These are phyloP conservation scores for Gymnarchus niloticus DNA, from an alignment of 2,113 vertebrate species.

Conservation along the genomic window DNA sequence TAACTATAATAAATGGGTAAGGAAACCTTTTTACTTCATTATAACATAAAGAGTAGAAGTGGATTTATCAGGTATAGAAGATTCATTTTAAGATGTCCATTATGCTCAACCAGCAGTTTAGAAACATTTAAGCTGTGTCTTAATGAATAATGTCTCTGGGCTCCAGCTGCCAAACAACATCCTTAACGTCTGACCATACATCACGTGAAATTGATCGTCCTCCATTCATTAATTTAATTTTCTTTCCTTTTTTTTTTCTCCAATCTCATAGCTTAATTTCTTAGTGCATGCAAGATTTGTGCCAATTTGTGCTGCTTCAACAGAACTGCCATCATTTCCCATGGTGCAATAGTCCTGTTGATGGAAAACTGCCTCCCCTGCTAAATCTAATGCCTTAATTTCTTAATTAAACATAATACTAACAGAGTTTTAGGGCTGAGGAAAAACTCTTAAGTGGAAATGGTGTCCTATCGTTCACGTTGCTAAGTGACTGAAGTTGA, in stretches of 20 bases:
- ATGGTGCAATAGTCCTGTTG: not conserved
- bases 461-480: not conserved
- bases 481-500: not conserved
- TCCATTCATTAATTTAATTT: constrained; percentile 5
- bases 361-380: constrained; percentile 8
- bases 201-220: constrained; percentile 22
- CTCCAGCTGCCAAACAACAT: constrained; percentile 27
- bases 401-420: constrained; percentile 9
- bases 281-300: constrained; percentile 20
- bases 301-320: constrained; percentile 28
- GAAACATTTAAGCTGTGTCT: constrained; percentile 38
- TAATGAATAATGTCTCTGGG: constrained; percentile 42
- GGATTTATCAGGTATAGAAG: constrained; percentile 39
- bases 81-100: constrained; percentile 35
- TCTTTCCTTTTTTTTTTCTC: constrained; percentile 14
- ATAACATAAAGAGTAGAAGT: constrained; percentile 16
- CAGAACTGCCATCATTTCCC: constrained; percentile 26
- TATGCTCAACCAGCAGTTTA: constrained; percentile 38
- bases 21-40: not conserved
- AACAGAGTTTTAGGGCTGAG: not conserved
- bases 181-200: constrained; percentile 2
- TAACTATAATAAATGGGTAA: constrained; percentile 41
- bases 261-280: constrained; percentile 30
- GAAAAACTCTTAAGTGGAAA: not conserved
- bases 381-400: not conserved